Base-by-base conservation (phyloP, 1,140 invertebrate genomes). In the Zaprionus tsacasi region DNA sequence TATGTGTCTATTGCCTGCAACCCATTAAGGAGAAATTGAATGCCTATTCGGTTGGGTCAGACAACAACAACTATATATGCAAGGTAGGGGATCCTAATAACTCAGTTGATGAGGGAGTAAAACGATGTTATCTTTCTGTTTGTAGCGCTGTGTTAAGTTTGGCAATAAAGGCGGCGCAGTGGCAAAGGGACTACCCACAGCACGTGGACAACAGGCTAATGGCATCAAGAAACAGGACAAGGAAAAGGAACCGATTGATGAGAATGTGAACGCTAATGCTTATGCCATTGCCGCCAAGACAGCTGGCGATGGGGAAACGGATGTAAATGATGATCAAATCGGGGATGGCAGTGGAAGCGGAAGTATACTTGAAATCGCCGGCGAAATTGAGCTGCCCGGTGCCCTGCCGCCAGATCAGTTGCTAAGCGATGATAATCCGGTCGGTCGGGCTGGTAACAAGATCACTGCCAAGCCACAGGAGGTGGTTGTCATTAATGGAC, bases 401-500 rank as follows among this genome's bases (percentile, higher is more conserved):
- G 66, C 70, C 1, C 3, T 52, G 65, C 79, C 82, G 1, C 79
- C 83, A 0, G 64, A 61, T 1, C 48, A 79, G 27, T 27, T 77
- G 6, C 27, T 74, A 0, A 79, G 61, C 10, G 70, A 72, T 17
- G 30, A 70, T 5, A 7, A 15, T 3, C 55, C 13, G 2, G n/a
- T 25, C 1, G 7, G 25, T 25, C 10, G 64, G 10, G n/a, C 30
- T 4, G 70, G 65, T n/a, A 60, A 52, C 11, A 70, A 66, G 27
- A 64, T 71, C 6, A 48, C 50, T 7, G 38, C 63, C 59, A 79
- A 57, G 43, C 52, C 52, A 0, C 57, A 76, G 70, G 85, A 89
- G 15, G 48, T 88, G 6, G 70, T 83, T 13, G 83, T 88, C 0
- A 76, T 88, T 11, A 68, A 58, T 12, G 81, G 83, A 0, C 83